Base-by-base conservation (phyloP, 2,113 vertebrate species). In the rat (Rattus norvegicus) region DNA sequence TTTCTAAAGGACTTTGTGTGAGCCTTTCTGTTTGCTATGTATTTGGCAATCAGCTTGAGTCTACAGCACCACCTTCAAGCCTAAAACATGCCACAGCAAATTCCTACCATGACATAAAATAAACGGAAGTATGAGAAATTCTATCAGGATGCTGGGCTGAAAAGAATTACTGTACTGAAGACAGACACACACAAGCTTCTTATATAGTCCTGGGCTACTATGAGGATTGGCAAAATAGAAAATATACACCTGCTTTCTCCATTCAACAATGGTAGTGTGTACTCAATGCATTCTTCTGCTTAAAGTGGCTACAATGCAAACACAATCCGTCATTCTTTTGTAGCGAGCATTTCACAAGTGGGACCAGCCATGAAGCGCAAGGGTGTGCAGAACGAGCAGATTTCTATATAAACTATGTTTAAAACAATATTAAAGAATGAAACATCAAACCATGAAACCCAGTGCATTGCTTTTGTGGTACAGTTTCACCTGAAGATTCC, bases 151-250 rank as follows among this genome's bases (percentile, higher is more conserved):
- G 26, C 9, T 83, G 28, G 84, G 17, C 54, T 33, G 2, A 95
- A 92, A 69, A 77, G 7, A 88, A 39, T 6, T 72, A 67, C 56
- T 61, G 7, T 49, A 92, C 22, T 92, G 36, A 92, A 97, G 43
- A 94, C 13, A 88, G 20, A 28, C 59, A 19, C 91, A 59, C 92
- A 95, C 69, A 5, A 88, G 49, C 67, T 94, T 56, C 81, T 95
- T 76, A 83, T 4, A 26, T 56, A 70, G 22, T n/a, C 30, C 47
- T 43, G 65, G 76, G 70, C 16, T 67, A 30, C 28, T 81, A 84
- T 9, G 5, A 87, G 7, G 0, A 22, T 26, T 75, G 13, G 63
- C 73, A 92, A 81, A 92, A 93, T 75, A 26, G 6, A 43, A 73
- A 87, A 92, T 61, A 80, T 72, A 67, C 13, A 83, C 63, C 79